These are phyloP conservation scores for Pterophyllum scalare DNA, from an alignment of 2,113 vertebrate genomes.

Conservation along the genomic window DNA sequence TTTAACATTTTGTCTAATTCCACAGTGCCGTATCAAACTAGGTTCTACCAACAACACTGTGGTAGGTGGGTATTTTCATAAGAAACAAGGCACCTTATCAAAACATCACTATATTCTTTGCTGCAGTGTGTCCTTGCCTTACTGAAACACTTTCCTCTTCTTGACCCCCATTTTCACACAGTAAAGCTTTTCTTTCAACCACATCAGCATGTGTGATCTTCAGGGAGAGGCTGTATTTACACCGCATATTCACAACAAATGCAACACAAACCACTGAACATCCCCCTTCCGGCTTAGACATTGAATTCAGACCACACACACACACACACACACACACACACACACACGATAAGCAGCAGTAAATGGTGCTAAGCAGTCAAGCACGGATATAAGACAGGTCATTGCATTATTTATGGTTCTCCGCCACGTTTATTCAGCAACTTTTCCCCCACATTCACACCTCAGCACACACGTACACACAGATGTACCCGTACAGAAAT, in stretches of 20 bases:
- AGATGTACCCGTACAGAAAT: slow-evolving; percentile 4
- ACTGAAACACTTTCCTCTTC: slow-evolving; percentile 17
- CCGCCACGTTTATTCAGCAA: slow-evolving; percentile 71
- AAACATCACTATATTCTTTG: neutral
- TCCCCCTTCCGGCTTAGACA: slow-evolving; percentile 26
- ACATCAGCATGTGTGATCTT: slow-evolving; percentile 33
- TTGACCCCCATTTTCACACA: slow-evolving; percentile 26
- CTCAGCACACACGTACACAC: slow-evolving; percentile 27
- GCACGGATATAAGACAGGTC: slow-evolving; percentile 69
- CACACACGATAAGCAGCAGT: slow-evolving; percentile 54
- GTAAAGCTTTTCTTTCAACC: slow-evolving; percentile 14
- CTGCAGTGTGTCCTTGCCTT: neutral
- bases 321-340: slow-evolving; percentile 25
- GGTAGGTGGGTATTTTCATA: neutral
- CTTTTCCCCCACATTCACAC: slow-evolving; percentile 46
- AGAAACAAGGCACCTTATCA: neutral
- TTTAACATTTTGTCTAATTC: neutral
- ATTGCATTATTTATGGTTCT: slow-evolving; percentile 77
- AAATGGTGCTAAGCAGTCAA: slow-evolving; percentile 76
- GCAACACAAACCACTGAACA: slow-evolving; percentile 51
- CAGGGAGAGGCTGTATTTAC: slow-evolving; percentile 34
- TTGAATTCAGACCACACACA: slow-evolving; percentile 39
- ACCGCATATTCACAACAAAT: slow-evolving; percentile 47
- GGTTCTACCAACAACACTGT: neutral
- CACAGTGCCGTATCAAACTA: neutral